These are phyloP conservation scores for Magallana nippona DNA, from an alignment of 2,888 invertebrate species.

Conservation along the genomic window DNA sequence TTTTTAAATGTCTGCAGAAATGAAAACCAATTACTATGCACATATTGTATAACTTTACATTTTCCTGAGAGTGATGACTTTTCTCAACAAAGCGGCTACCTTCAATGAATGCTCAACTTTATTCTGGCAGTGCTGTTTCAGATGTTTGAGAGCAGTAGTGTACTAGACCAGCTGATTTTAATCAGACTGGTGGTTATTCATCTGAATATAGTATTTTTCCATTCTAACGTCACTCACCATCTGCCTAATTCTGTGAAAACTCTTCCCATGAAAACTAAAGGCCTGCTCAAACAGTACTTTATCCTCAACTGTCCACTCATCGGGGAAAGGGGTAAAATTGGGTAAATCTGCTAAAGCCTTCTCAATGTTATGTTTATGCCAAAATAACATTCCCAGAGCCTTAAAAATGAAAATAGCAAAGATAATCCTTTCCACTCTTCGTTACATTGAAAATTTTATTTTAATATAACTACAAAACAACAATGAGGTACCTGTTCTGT, in stretches of 20 bases:
- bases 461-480: background rate
- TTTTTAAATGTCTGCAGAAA: too few species aligned
- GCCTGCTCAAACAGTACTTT: constrained; percentile 99
- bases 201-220: too few species aligned
- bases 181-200: too few species aligned
- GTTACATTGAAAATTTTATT: background rate
- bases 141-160: too few species aligned
- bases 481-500: constrained; percentile 87
- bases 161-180: too few species aligned
- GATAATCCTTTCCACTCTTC: too few species aligned
- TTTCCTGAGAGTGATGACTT: too few species aligned
- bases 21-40: too few species aligned
- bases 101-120: too few species aligned
- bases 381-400: constrained; percentile 97
- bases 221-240: constrained; percentile 86
- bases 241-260: constrained; percentile 97
- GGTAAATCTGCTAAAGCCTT: constrained; percentile 95
- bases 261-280: constrained; percentile 98
- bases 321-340: constrained; percentile 98
- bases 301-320: constrained; percentile 99
- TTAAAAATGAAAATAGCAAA: constrained; percentile 56
- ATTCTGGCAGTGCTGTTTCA: too few species aligned
- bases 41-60: too few species aligned
- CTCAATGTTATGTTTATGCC: constrained; percentile 97
- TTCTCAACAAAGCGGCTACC: too few species aligned